These are phyloP conservation scores for Peromyscus nudipes DNA, from an alignment of 2,797 vertebrate species.

Conservation along the genomic window DNA sequence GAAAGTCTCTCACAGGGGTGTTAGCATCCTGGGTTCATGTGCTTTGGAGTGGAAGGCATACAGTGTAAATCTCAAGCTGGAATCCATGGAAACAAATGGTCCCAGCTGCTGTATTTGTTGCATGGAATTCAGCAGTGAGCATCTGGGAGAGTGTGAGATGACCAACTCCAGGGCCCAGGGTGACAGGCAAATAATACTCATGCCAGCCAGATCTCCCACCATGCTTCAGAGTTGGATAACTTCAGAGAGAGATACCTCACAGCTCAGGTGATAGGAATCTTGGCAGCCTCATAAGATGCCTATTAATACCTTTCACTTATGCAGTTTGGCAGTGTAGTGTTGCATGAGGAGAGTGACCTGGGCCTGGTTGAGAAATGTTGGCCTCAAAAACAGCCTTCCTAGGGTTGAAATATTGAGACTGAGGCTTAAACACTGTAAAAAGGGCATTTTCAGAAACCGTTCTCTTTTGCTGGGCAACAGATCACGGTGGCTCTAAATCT, in stretches of 20 bases:
- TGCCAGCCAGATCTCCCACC: background rate
- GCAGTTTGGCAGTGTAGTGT: slow-evolving; percentile 81
- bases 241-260: slow-evolving; percentile 67
- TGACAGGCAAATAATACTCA: background rate
- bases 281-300: slow-evolving; percentile 81
- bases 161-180: background rate
- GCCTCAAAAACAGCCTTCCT: slow-evolving; percentile 75
- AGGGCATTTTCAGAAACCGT: slow-evolving; percentile 79
- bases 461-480: slow-evolving; percentile 85
- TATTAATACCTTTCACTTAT: slow-evolving; percentile 84
- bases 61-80: background rate
- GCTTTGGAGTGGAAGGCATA: slow-evolving; percentile 28
- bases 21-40: slow-evolving; percentile 12
- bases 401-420: slow-evolving; percentile 67
- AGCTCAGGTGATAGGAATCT: slow-evolving; percentile 80
- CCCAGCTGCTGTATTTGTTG: background rate
- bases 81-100: background rate
- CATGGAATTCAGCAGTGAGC: background rate
- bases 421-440: slow-evolving; percentile 75
- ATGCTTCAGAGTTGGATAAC: slow-evolving; percentile 39
- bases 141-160: background rate
- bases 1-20: background rate
- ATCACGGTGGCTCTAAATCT: slow-evolving; percentile 87
- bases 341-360: slow-evolving; percentile 73
- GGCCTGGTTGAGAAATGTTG: slow-evolving; percentile 75